These are phyloP conservation scores for Neodon shergylaensis DNA, from an alignment of 2,113 vertebrate species.

Conservation along the genomic window DNA sequence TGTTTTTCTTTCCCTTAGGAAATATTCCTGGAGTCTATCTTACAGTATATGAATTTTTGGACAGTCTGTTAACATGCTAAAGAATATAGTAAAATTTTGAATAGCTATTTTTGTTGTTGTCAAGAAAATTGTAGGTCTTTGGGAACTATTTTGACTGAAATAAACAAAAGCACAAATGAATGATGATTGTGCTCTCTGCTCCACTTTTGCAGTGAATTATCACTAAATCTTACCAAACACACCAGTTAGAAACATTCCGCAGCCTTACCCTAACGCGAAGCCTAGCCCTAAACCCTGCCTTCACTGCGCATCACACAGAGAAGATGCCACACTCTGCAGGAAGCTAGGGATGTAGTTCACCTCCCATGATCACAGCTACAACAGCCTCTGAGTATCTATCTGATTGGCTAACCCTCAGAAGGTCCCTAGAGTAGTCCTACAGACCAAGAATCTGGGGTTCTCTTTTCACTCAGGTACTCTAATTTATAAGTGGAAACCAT, in stretches of 20 bases:
- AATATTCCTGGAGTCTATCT: neutral
- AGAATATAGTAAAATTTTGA: neutral
- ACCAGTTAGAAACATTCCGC: neutral
- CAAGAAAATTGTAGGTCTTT: neutral
- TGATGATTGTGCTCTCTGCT: neutral
- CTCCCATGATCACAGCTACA: neutral
- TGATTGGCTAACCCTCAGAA: neutral
- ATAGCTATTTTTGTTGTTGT: neutral
- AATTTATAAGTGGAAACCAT: neutral
- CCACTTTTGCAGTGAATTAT: neutral
- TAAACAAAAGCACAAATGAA: neutral
- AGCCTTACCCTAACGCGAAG: neutral
- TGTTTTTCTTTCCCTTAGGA: neutral
- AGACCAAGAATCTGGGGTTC: neutral
- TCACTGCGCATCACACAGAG: neutral
- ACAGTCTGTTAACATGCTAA: neutral
- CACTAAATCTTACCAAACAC: neutral
- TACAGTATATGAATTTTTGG: neutral
- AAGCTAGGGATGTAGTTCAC: too few species aligned
- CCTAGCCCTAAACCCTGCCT: neutral
- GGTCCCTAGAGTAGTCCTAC: neutral
- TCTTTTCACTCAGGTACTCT: neutral
- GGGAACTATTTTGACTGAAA: conserved; percentile 4
- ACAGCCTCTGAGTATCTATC: neutral
- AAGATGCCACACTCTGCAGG: neutral